Evolutionary conservation across 2,797 vertebrate genomes (phyloP), one percentile per base, ranked within the genome.

Genomic region (Pseudotriccus pelzelni): DNA sequence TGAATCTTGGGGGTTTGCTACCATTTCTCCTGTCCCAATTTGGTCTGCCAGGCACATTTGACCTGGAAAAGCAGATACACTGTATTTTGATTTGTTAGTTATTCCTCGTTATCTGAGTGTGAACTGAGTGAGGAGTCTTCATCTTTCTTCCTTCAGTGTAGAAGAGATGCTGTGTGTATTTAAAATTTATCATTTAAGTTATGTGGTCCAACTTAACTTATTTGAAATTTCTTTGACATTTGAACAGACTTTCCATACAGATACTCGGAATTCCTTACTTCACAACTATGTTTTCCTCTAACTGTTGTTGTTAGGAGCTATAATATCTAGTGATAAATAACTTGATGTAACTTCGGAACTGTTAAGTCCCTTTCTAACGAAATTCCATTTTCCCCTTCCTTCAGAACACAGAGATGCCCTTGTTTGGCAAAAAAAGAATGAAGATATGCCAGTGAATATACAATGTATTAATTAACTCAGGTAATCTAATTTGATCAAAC

Each of bases 111-210:
- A 32, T 14, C 55, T 14, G 20, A 49, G 12, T 1, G 14, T 22
- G 43, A 79, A 30, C 52, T 50, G 9, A 5, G 6, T 1, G 14
- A 68, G 8, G 23, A 44, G 14, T 9, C 18, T 50, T 55, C 13
- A 37, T 36, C 43, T 52, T 63, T 25, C 19, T n/a, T 62, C n/a
- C 14, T 68, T 52, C 5, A 12, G 37, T 7, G 0, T 9, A 8
- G 27, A 9, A 32, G 25, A 41, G n/a, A 32, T 19, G 17, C 12
- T 79, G 15, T 9, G 10, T 0, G 0, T 32, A 13, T 47, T 72
- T 20, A 21, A 21, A 59, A 60, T 39, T 60, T 14, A 60, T 60
- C 37, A 39, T 39, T 39, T 3, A 60, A 60, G 37, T 28, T 60
- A 60, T 39, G 39, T 13, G 21, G 17, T 52, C 68, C 60, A n/a